Base-by-base conservation (phyloP, 2,113 vertebrate genomes). In the Gymnocephalus cernua region DNA sequence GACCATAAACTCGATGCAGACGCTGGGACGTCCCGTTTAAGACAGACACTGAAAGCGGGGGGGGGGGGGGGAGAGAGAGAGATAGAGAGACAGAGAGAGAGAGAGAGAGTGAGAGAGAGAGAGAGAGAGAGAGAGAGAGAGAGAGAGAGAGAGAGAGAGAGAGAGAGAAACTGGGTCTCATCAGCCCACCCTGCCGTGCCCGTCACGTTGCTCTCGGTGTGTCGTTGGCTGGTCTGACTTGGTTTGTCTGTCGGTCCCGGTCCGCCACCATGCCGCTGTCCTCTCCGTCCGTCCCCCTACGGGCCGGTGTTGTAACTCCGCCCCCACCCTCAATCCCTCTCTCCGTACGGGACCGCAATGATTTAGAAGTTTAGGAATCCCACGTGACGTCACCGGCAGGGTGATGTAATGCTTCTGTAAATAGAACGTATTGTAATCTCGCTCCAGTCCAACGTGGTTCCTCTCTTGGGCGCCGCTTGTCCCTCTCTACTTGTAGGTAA, bases 331-430 rank as follows among this genome's bases (percentile, higher is more conserved):
- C 79, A 75, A 61, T 50, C 78, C 75, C 74, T 67, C 65, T 86
- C 95, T 91, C 93, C 86, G 91, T 91, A 90, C 91, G 93, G 95
- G 96, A 96, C 97, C 96, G 97, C 97, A 96, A 98, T 98, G 97
- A 98, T 98, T 98, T 98, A 98, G 97, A 98, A 98, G 96, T 99
- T 98, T 96, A 98, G 97, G 98, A 98, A 99, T 99, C 97, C 97
- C 97, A 97, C 96, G 97, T 98, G 97, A 99, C 98, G 98, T 99
- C 97, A 99, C 96, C 95, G 83, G 73, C 92, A 44, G 95, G 96
- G 93, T 98, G 98, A 99, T 98, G 98, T 99, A 99, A 99, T 98
- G 97, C 97, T 95, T 95, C 98, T 99, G 97, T 98, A 98, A 99
- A 99, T 99, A 99, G 98, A 97, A 91, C 95, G 97, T 97, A 98